phyloP scores from a whole-genome alignment of 2,888 invertebrate genomes.

The Osmoderma eremita region DNA sequence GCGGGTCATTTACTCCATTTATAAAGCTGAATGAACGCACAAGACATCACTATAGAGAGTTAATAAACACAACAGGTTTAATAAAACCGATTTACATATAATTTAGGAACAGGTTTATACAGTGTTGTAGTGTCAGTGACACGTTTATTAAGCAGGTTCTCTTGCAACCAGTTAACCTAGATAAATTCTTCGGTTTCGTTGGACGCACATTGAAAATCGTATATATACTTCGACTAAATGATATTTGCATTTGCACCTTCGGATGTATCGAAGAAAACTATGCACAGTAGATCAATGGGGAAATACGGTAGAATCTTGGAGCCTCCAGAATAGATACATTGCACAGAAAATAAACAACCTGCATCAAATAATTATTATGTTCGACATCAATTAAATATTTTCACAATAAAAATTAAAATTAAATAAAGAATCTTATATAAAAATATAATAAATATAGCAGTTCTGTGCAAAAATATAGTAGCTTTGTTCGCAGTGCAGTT shows the following conservation, averaged over 20 bases:
- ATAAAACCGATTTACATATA: constrained; percentile 31
- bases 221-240: background rate
- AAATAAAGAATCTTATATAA: too few relatives aligned
- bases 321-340: too few relatives aligned
- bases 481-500: too few relatives aligned
- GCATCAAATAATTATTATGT: too few relatives aligned
- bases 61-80: constrained; percentile 34
- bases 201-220: background rate
- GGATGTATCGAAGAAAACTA: constrained; percentile 3
- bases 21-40: constrained; percentile 14
- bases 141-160: constrained; percentile 31
- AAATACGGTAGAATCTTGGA: too few relatives aligned
- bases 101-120: constrained; percentile 16
- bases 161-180: constrained; percentile 12
- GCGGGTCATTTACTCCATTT: constrained; percentile 1
- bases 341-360: too few relatives aligned
- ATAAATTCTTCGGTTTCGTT: background rate
- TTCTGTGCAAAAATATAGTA: too few relatives aligned
- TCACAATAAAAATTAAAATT: too few relatives aligned
- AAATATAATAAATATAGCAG: too few relatives aligned
- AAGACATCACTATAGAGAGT: constrained; percentile 13
- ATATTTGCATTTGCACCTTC: background rate
- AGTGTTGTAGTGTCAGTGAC: constrained; percentile 21
- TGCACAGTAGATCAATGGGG: background rate
- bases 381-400: too few relatives aligned